Conservation (phyloP, 2,888 invertebrate species). For the Noctua comes region DNA sequence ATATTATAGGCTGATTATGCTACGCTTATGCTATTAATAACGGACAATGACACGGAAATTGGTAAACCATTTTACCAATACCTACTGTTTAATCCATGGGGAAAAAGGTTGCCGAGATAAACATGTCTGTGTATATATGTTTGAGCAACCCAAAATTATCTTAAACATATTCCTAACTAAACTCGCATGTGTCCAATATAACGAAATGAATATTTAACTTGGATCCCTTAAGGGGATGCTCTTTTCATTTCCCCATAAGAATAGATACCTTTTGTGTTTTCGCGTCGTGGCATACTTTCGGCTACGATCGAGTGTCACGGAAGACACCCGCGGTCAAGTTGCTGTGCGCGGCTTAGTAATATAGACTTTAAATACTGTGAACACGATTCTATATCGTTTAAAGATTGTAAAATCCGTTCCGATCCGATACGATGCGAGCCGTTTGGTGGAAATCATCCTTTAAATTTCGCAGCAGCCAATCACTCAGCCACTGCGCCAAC, state of each 20-base stretch:
- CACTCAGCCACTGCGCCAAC: not conserved
- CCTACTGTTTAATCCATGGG: constrained; percentile 19
- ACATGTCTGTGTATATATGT: constrained; percentile 23
- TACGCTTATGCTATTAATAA: too few species aligned
- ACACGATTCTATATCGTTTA: too few species aligned
- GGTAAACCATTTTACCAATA: not conserved
- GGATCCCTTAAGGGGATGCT: constrained; percentile 40
- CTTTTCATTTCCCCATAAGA: constrained; percentile 22
- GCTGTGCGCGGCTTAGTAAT: too few species aligned
- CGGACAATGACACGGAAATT: not conserved
- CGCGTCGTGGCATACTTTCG: too few species aligned
- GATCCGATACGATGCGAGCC: too few species aligned
- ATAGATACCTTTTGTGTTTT: not conserved
- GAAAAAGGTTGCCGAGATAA: constrained; percentile 47
- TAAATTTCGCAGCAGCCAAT: not conserved
- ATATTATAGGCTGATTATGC: too few species aligned
- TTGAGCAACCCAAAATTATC: constrained; percentile 51
- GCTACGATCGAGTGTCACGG: too few species aligned
- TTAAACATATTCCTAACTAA: constrained; percentile 51
- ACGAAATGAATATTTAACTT: constrained; percentile 68
- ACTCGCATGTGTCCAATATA: constrained; percentile 43
- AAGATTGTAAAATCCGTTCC: too few species aligned
- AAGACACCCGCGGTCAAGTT: too few species aligned
- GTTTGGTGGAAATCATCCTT: too few species aligned
- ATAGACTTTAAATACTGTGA: too few species aligned